These are phyloP conservation scores for Oncorhynchus mykiss DNA, from an alignment of 2,113 vertebrate species.

Conservation along the genomic window DNA sequence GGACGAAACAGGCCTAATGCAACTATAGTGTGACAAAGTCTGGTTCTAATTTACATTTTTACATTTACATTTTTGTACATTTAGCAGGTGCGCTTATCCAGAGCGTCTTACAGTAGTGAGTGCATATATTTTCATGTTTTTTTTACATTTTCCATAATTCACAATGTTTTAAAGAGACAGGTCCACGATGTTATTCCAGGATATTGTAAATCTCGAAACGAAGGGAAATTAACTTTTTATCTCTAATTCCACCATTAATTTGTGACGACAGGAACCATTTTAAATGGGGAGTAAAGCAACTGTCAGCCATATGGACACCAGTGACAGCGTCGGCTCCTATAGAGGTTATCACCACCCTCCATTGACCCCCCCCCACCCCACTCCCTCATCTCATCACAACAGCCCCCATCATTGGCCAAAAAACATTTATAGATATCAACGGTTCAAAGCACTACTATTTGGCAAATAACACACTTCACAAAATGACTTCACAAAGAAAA, in stretches of 20 bases:
- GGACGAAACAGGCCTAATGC: not conserved
- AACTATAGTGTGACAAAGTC: not conserved
- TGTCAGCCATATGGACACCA: not conserved
- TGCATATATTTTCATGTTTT: no score
- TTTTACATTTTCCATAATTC: no score
- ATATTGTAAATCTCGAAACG: not conserved
- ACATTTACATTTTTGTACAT: no score
- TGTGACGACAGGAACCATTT: not conserved
- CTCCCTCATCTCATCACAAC: not conserved
- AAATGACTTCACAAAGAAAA: slow-evolving; percentile 11
- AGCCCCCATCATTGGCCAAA: not conserved
- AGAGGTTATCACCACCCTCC: not conserved
- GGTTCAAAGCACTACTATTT: not conserved
- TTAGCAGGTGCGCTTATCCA: no score
- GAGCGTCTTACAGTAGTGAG: no score
- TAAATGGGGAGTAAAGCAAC: not conserved
- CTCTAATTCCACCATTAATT: not conserved
- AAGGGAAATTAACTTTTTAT: not conserved
- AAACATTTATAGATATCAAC: slow-evolving; percentile 6
- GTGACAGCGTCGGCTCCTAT: not conserved
- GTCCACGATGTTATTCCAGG: not conserved
- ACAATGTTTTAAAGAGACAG: not conserved
- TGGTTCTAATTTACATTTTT: not conserved
- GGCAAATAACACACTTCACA: not conserved
- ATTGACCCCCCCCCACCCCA: not conserved